Percentiles rank a stretch among this genome's conserved stretches.
Conservation (phyloP, 2,797 vertebrate genomes). For the Chaetodon trifasciatus region DNA sequence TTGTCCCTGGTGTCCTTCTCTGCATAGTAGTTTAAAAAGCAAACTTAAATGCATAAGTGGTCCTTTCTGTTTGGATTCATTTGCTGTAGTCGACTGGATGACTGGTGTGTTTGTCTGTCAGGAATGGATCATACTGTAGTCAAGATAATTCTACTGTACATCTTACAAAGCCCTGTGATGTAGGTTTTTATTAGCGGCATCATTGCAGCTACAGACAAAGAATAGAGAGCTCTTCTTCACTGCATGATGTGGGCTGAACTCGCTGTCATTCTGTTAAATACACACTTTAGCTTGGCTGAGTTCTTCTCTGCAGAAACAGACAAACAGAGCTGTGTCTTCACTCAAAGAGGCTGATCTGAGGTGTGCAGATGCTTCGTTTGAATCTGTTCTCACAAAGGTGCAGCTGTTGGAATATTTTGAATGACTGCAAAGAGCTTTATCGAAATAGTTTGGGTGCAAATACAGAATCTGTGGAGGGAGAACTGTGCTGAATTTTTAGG, state of each 20-base stretch:
- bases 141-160: not conserved
- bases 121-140: not conserved
- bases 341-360: not conserved
- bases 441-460: conserved; percentile 1
- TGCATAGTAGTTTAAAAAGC: not conserved
- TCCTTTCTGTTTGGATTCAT: not conserved
- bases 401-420: not conserved
- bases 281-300: not conserved
- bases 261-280: not conserved
- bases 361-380: not conserved
- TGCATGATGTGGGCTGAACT: not conserved
- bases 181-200: not conserved
- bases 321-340: not conserved
- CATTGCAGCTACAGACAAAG: not conserved
- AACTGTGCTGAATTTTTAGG: not conserved
- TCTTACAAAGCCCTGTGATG: not conserved
- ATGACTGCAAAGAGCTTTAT: not conserved
- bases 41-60: not conserved
- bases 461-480: not conserved
- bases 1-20: not conserved
- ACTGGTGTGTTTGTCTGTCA: not conserved
- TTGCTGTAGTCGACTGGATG: not conserved
- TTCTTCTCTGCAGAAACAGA: not conserved
- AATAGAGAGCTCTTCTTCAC: not conserved
- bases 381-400: not conserved